These are phyloP conservation scores for Pachyseris speciosa DNA, from an alignment of 64 coral and sea anemone genomes.

Conservation along the genomic window DNA sequence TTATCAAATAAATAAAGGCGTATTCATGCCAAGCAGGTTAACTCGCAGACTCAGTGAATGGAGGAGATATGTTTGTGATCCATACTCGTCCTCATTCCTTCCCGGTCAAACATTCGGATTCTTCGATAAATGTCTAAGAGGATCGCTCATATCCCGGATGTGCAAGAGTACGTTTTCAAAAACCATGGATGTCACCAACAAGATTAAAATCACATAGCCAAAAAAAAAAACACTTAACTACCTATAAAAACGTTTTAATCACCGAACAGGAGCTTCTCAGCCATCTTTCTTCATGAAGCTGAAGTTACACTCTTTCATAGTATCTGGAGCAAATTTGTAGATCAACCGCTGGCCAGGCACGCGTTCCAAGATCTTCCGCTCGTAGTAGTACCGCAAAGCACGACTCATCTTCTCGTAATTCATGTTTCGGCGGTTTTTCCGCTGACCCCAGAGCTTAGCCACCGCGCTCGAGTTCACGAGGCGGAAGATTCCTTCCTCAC, in stretches of 20 bases:
- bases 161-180: neutral
- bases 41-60: neutral
- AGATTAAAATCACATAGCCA: neutral
- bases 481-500: conserved; percentile 91
- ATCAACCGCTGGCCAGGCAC: conserved; percentile 89
- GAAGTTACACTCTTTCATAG: conserved; percentile 94
- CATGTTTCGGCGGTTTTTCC: conserved; percentile 90
- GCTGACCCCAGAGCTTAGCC: conserved; percentile 97
- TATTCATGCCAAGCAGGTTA: neutral
- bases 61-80: too few relatives aligned
- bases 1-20: neutral
- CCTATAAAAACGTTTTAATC: neutral
- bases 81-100: too few relatives aligned
- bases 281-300: conserved; percentile 90
- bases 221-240: neutral
- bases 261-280: neutral
- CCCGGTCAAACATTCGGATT: too few relatives aligned
- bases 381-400: conserved; percentile 71
- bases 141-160: too few relatives aligned
- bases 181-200: neutral
- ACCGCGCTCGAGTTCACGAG: conserved; percentile 93
- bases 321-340: conserved; percentile 96
- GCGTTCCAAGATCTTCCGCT: conserved; percentile 61
- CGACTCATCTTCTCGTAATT: conserved; percentile 78
- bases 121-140: too few relatives aligned